phyloP scores from a whole-genome alignment of 2,113 vertebrate genomes.

The Aphyosemion australe region DNA sequence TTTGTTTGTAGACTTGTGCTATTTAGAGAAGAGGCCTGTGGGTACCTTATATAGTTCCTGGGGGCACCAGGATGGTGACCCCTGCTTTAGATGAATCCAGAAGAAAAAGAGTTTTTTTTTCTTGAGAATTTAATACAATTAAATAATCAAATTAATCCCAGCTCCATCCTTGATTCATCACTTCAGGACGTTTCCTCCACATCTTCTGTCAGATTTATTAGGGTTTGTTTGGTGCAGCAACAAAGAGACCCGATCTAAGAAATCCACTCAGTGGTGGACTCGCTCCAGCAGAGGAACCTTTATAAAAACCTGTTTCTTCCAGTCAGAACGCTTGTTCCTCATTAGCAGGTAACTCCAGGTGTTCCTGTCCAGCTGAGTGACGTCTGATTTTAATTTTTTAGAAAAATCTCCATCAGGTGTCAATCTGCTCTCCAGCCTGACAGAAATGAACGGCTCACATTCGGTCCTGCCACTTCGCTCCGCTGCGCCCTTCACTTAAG shows the following conservation, averaged over 20 bases:
- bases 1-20: too few species aligned
- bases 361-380: conserved; percentile 51
- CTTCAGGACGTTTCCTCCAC: too few species aligned
- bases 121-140: too few species aligned
- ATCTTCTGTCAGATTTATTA: neutral
- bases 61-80: too few species aligned
- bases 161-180: too few species aligned
- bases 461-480: conserved; percentile 8
- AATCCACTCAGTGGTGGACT: conserved; percentile 24
- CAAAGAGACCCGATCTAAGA: conserved; percentile 37
- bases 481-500: conserved; percentile 43
- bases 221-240: conserved; percentile 24
- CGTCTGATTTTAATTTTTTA: conserved; percentile 27
- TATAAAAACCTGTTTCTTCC: conserved; percentile 4
- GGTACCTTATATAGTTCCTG: too few species aligned
- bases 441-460: conserved; percentile 32
- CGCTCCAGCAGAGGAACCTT: conserved; percentile 4
- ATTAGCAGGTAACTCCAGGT: conserved; percentile 48
- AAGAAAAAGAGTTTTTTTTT: too few species aligned
- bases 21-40: too few species aligned
- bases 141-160: too few species aligned
- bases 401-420: conserved; percentile 31
- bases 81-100: too few species aligned
- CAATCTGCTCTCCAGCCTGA: conserved; percentile 44
- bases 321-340: conserved; percentile 3